Base-by-base conservation (phyloP, 2,113 vertebrate genomes). In the Notiomystis cincta region DNA sequence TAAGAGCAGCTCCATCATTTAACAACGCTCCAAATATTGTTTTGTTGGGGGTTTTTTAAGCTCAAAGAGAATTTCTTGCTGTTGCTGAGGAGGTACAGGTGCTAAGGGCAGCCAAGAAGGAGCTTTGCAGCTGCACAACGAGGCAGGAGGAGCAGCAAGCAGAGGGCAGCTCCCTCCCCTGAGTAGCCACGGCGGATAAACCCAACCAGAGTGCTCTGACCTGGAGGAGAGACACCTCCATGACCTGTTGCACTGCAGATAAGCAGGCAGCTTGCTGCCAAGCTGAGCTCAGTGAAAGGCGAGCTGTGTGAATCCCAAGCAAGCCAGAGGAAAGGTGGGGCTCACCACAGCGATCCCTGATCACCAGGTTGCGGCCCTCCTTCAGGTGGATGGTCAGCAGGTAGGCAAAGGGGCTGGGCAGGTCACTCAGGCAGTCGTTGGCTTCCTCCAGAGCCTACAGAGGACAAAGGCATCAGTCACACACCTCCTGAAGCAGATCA, bases 291-390 rank as follows among this genome's bases (percentile, higher is more conserved):
- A n/a, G 69, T 6, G 45, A 72, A 81, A 71, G 38, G 72, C 78
- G n/a, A 82, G 31, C 25, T 3, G 1, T 15, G 57, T 27, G 77
- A 35, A 35, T 42, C 35, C 18, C 9, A 47, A 84, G 54, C 60
- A 30, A 76, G 61, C 7, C 17, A 71, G 44, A 15, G 13, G 44
- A 15, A 73, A 89, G 44, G 50, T 40, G 23, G 19, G 28, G 60
- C 98, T 98, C 98, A 99, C 99, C 99, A 15, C 98, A 99, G 60
- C 99, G 99, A 93, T 99, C 98, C 78, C 98, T 97, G 97, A 99
- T 96, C 53, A 99, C 99, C 86, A 99, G 98, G 92, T 99, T 99
- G 66, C 97, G 96, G 44, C 99, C 99, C 82, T 98, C 98, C 96
- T 98, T 99, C 61, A 99, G 96, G 92, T 98, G 99, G 88, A 99